Conservation (phyloP, 2,113 vertebrate genomes). For the Psophia crepitans region DNA sequence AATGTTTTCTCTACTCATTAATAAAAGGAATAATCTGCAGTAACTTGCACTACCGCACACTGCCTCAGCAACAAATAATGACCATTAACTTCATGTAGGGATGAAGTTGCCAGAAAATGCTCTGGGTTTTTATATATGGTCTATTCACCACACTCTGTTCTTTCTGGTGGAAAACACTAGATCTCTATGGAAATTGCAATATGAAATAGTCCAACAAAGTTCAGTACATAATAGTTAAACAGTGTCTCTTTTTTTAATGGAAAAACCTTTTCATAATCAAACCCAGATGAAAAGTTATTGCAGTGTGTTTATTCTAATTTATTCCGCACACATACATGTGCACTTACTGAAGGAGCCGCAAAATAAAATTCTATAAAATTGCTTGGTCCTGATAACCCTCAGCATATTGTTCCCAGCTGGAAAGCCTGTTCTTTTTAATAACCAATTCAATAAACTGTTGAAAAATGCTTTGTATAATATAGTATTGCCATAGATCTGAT, state of each 20-base stretch:
- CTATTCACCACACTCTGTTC: background rate
- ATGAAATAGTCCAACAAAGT: background rate
- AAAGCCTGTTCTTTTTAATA: conserved; percentile 61
- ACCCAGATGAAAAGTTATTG: background rate
- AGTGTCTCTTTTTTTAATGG: background rate
- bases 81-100: background rate
- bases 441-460: conserved; percentile 69
- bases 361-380: conserved; percentile 31
- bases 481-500: conserved; percentile 62
- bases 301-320: conserved; percentile 34
- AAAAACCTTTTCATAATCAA: conserved; percentile 5
- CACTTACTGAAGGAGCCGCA: background rate
- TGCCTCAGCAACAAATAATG: conserved; percentile 37
- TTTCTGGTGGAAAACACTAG: background rate
- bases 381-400: conserved; percentile 29
- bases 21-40: conserved; percentile 50
- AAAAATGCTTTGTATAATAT: conserved; percentile 71
- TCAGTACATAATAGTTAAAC: background rate
- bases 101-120: conserved; percentile 41
- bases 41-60: background rate
- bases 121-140: background rate
- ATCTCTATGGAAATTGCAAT: background rate
- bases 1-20: background rate
- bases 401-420: background rate
- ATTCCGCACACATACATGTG: background rate